phyloP scores from a whole-genome alignment of 2,797 vertebrate species.

The Acanthis flammea region DNA sequence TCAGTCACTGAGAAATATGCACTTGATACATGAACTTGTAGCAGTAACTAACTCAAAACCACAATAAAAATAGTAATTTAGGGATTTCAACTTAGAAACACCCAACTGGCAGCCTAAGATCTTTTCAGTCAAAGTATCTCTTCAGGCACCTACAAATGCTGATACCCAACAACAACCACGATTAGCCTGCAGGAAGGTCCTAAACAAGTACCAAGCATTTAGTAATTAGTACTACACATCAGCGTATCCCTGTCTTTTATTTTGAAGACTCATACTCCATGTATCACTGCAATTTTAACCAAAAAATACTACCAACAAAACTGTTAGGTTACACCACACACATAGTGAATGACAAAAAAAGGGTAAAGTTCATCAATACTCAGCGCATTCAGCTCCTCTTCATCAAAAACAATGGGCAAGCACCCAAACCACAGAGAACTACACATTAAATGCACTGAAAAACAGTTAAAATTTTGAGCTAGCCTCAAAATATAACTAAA shows the following conservation, averaged over 20 bases:
- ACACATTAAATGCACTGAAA: neutral
- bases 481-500: neutral
- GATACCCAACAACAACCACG: accelerated
- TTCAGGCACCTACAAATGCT: neutral
- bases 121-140: neutral
- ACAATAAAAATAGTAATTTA: neutral
- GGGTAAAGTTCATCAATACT: neutral
- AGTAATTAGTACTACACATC: neutral
- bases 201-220: neutral
- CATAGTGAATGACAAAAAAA: neutral
- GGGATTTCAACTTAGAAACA: neutral
- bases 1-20: neutral
- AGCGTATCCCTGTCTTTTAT: neutral
- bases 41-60: neutral
- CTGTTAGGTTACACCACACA: neutral
- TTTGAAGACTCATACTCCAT: neutral
- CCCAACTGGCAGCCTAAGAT: neutral
- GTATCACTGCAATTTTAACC: neutral
- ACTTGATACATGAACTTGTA: neutral
- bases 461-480: neutral
- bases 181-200: neutral
- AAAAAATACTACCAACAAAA: neutral
- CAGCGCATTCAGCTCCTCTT: neutral
- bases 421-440: neutral
- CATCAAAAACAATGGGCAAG: neutral